Base-by-base conservation (phyloP, 1,140 invertebrate genomes). In the Ectropis grisescens region DNA sequence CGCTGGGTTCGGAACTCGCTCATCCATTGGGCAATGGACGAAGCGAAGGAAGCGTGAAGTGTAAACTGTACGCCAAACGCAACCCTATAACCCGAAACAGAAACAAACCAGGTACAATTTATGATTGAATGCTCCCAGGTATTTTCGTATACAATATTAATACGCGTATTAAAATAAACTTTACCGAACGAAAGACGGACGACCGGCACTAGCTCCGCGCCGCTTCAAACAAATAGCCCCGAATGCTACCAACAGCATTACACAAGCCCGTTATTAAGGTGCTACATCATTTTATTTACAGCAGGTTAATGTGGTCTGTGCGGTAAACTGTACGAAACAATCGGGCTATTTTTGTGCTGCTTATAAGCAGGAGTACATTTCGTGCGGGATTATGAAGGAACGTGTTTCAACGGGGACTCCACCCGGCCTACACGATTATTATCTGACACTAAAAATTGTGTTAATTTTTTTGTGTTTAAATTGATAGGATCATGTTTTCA, bases 281-380 rank as follows among this genome's bases (percentile, higher is more conserved):
- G 58, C 58, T 79, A 66, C 69, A 79, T 79, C 71, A 76, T 76
- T 66, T 69, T 75, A 79, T 79, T 79, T 79, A 75, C 60, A 50
- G 55, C 67, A 70, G 66, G 65, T 70, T 74, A 68, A 72, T 72
- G 67, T 55, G 55, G 57, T 40, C 44, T 45, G 54, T 49, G 56
- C 55, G 58, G 57, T 71, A 61, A 65, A 79, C 62, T 58, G 41
- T 30, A 66, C 33, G 60, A 68, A 71, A 71, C 68, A 69, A 71
- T 61, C 57, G 45, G 39, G 51, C 49, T 74, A 76, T 67, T 69
- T 74, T 61, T 58, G 58, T 26, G 10, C 4, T 26, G 10, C 2
- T 26, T 26, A 26, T 3, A 26, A 4, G 6, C 4, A 7, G n/a
- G 2, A 26, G 24, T n/a, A 26, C 4, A 6, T 10, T 26, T 26